Base-by-base conservation (phyloP, 2,888 invertebrate genomes). In the Acleris emargana region DNA sequence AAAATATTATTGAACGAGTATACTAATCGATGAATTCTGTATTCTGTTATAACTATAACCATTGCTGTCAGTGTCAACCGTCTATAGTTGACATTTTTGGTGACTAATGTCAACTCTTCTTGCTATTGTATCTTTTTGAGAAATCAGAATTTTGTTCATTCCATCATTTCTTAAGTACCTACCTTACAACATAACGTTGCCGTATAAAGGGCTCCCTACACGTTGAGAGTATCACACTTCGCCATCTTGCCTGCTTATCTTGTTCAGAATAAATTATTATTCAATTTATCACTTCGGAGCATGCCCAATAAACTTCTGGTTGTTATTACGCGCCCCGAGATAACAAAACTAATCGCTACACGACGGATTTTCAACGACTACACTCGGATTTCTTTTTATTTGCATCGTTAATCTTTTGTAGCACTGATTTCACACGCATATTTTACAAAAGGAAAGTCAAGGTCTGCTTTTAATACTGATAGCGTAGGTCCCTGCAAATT, bases 191-290 rank as follows among this genome's bases (percentile, higher is more conserved):
- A 22, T 45, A 58, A 18, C 53, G 49, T 18, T 13, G 32, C 73
- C 72, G 76, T 77, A 81, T 81, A 75, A 81, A 68, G 68, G 72
- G 67, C 64, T 53, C 73, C 61, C 73, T 76, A 78, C 76, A 81
- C 82, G 86, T 80, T 84, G 85, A 84, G 82, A 78, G 80, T 84
- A 89, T 89, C 87, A 72, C 73, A 69, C 71, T 70, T 71, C 69
- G 78, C 82, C 76, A 89, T 88, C 89, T 73, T 68, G 69, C 69
- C 71, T 63, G 71, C 83, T 88, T 90, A 90, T 91, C 89, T 86
- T 71, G 77, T 72, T 76, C 76, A 73, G 79, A 87, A 90, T 91
- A 91, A 91, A 91, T 91, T 90, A 89, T 88, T 89, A 89, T 88
- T 88, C 89, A 89, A 91, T 91, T 89, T 90, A 91, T 91, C 89